These are phyloP conservation scores for Lepidostoma basale DNA, from an alignment of 1,140 invertebrate species.

Conservation along the genomic window DNA sequence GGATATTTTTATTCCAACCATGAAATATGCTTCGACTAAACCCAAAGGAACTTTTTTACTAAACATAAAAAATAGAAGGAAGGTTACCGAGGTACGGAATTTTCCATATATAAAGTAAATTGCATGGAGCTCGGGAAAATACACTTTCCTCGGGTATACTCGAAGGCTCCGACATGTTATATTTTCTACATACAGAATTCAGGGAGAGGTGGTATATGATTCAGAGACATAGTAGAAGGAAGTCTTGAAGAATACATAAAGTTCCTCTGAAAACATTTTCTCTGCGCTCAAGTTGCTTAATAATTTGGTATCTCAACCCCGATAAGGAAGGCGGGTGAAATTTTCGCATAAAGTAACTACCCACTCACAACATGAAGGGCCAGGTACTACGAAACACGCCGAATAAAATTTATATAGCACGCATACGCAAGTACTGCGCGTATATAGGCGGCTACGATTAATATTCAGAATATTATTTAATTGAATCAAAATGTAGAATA, in stretches of 20 bases:
- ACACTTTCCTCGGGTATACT: neutral
- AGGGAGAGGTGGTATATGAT: neutral
- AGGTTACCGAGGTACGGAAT: neutral
- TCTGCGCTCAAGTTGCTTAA: neutral
- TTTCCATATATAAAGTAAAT: conserved; percentile 13
- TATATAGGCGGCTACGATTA: too few relatives aligned
- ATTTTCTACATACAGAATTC: conserved; percentile 13
- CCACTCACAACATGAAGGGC: too few relatives aligned
- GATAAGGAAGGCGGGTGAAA: conserved; percentile 5
- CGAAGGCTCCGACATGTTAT: neutral
- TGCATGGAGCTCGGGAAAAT: neutral
- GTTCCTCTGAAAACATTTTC: conserved; percentile 8
- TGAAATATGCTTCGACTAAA: conserved; percentile 6
- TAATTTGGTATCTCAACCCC: conserved; percentile 14
- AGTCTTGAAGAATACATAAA: conserved; percentile 17
- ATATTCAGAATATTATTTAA: too few relatives aligned
- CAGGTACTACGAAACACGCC: too few relatives aligned
- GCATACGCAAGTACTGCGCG: too few relatives aligned
- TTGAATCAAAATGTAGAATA: too few relatives aligned
- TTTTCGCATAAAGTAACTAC: too few relatives aligned
- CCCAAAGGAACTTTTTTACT: conserved; percentile 13
- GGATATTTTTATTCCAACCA: conserved; percentile 13
- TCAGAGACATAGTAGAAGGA: conserved; percentile 8
- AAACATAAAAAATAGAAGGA: conserved; percentile 21
- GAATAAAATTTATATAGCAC: too few relatives aligned